Conservation (phyloP, 2,797 vertebrate species). For the Liparis tanakae region DNA sequence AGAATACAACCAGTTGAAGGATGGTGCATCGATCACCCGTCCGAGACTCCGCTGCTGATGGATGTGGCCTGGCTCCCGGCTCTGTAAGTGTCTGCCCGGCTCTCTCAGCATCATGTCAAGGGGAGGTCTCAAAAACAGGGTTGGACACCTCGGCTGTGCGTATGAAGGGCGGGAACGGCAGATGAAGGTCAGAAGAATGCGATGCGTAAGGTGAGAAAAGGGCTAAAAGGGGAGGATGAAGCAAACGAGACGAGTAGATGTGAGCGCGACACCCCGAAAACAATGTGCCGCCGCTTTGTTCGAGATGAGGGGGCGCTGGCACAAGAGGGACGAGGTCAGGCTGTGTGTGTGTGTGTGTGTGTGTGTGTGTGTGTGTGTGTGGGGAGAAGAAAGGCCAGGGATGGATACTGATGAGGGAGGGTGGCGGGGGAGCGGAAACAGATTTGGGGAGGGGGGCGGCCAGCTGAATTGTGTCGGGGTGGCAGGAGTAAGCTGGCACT, state of each 20-base stretch:
- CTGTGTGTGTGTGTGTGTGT: constrained; percentile 4
- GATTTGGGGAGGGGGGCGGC: constrained; percentile 69
- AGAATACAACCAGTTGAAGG: constrained; percentile 65
- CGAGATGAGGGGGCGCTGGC: constrained; percentile 54
- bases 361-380: constrained; percentile 6
- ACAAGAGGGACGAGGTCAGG: constrained; percentile 39
- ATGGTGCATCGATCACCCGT: constrained; percentile 74
- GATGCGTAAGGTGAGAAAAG: constrained; percentile 59
- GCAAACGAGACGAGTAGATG: constrained; percentile 53
- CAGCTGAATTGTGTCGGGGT: constrained; percentile 78
- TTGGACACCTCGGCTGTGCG: constrained; percentile 45
- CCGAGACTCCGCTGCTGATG: constrained; percentile 62
- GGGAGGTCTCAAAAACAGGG: constrained; percentile 49
- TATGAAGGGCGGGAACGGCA: constrained; percentile 38
- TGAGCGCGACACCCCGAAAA: constrained; percentile 34
- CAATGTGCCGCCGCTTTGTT: constrained; percentile 26
- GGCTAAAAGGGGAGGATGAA: constrained; percentile 47
- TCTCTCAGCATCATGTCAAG: constrained; percentile 65
- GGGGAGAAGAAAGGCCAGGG: constrained; percentile 42
- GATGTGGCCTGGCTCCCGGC: constrained; percentile 71
- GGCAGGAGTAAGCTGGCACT: constrained; percentile 87
- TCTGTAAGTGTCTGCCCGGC: constrained; percentile 56
- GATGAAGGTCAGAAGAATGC: constrained; percentile 59
- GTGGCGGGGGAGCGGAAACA: constrained; percentile 70
- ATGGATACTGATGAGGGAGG: constrained; percentile 63